These are phyloP conservation scores for Tetropium fuscum DNA, from an alignment of 2,888 invertebrate genomes.

Conservation along the genomic window DNA sequence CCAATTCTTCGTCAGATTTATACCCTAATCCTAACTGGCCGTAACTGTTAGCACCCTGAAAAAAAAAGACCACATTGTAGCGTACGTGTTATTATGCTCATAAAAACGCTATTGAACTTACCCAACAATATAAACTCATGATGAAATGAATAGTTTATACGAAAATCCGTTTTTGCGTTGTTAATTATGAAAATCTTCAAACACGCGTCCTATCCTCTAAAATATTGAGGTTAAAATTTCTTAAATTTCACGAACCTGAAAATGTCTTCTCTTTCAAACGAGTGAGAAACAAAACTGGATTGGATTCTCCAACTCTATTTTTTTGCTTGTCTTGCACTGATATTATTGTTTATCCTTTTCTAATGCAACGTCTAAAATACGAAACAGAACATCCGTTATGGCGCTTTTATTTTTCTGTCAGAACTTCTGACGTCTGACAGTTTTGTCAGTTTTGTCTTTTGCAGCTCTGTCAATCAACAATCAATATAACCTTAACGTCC, in stretches of 20 bases:
- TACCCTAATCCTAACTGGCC: slow-evolving; percentile 81
- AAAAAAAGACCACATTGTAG: slow-evolving; percentile 25
- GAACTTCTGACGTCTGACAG: no score
- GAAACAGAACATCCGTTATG: no score
- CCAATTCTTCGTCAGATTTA: slow-evolving; percentile 75
- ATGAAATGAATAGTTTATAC: slow-evolving; percentile 32
- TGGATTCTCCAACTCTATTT: background rate
- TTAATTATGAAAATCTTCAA: slow-evolving; percentile 41
- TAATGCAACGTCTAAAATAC: no score
- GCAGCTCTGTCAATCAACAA: no score
- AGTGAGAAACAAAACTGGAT: background rate
- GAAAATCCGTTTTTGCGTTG: slow-evolving; percentile 44
- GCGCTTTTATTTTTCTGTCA: no score
- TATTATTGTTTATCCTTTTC: background rate
- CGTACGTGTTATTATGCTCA: no score
- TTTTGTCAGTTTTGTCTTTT: no score
- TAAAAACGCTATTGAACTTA: slow-evolving; percentile 47
- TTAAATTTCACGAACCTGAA: background rate
- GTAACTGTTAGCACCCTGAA: slow-evolving; percentile 86
- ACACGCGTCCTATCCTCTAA: slow-evolving; percentile 50
- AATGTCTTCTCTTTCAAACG: background rate
- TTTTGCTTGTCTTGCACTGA: background rate
- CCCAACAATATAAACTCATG: slow-evolving; percentile 62
- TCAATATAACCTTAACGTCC: no score
- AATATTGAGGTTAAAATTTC: slow-evolving; percentile 46